These are phyloP conservation scores for Drosophila miranda DNA, from an alignment of 1,140 invertebrate species.

Conservation along the genomic window DNA sequence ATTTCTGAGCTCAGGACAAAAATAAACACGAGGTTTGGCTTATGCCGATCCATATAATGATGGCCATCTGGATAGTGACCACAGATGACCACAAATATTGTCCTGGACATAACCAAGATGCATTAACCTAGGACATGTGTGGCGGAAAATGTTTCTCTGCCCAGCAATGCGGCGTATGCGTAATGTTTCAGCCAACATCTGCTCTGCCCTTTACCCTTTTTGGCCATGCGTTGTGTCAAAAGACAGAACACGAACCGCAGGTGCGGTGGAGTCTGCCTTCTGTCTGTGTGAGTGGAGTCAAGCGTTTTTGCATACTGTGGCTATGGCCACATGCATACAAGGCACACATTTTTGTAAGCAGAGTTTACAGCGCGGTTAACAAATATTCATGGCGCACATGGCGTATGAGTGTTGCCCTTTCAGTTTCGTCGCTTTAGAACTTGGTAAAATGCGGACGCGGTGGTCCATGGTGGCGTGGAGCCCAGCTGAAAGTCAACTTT, in stretches of 20 bases:
- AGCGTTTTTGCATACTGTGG: conserved; percentile 50
- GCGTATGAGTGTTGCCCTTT: conserved; percentile 62
- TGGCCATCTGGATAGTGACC: conserved; percentile 41
- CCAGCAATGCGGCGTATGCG: conserved; percentile 32
- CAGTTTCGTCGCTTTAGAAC: conserved; percentile 18
- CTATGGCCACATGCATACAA: conserved; percentile 40
- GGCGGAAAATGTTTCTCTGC: conserved; percentile 4
- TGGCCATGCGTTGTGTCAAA: conserved; percentile 48
- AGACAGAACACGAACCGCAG: conserved; percentile 45
- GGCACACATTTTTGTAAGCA: conserved; percentile 62
- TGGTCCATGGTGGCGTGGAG: conserved; percentile 24
- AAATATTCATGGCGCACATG: conserved; percentile 70
- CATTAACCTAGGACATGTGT: conserved; percentile 34
- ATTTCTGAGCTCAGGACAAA: not conserved
- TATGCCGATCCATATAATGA: conserved; percentile 31
- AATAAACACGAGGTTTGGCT: conserved; percentile 15
- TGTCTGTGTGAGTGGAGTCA: conserved; percentile 7
- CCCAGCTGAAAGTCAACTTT: too few species aligned
- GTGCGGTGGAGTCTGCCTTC: conserved; percentile 29
- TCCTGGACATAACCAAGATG: conserved; percentile 25
- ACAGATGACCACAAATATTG: conserved; percentile 38
- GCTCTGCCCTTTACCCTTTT: conserved; percentile 46
- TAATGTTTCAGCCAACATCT: conserved; percentile 36
- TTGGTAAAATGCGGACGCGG: conserved; percentile 63
- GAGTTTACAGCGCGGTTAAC: conserved; percentile 62